Evolutionary conservation across 2,113 vertebrate species (phyloP).

Genomic region (Mastomys coucha): DNA sequence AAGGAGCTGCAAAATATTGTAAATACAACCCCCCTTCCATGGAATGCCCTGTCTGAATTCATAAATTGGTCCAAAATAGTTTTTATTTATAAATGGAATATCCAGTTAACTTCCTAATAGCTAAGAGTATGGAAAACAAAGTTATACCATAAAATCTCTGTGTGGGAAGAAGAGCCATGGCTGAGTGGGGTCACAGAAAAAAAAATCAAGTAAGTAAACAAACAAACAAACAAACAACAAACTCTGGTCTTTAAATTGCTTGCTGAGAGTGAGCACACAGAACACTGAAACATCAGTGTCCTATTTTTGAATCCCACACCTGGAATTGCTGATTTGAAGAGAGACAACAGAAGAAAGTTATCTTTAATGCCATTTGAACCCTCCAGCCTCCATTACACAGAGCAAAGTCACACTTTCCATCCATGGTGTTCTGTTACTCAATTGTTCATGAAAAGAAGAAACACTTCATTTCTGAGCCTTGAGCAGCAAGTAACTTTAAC

Average conservation of each 20-base stretch:
- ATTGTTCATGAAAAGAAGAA: neutral
- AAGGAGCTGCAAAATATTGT: neutral
- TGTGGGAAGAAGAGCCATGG: neutral
- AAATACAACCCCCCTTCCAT: neutral
- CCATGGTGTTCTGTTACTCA: neutral
- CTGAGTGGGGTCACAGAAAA: neutral
- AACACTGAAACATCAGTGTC: neutral
- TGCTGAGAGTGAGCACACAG: neutral
- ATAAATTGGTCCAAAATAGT: neutral
- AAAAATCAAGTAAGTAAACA: too few species aligned
- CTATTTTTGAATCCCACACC: neutral
- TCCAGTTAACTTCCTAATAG: neutral
- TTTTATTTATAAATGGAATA: neutral
- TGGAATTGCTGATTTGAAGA: neutral
- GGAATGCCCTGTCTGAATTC: neutral
- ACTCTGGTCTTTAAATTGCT: neutral
- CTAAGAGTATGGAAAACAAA: conserved; percentile 13
- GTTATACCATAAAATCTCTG: neutral
- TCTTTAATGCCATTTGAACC: neutral
- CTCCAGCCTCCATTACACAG: neutral
- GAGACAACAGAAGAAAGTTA: neutral
- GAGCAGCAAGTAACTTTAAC: neutral
- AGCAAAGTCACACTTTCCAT: neutral
- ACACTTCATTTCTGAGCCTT: neutral
- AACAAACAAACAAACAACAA: too few species aligned